Conservation (phyloP, 2,797 vertebrate species). For the Oreortyx pictus region DNA sequence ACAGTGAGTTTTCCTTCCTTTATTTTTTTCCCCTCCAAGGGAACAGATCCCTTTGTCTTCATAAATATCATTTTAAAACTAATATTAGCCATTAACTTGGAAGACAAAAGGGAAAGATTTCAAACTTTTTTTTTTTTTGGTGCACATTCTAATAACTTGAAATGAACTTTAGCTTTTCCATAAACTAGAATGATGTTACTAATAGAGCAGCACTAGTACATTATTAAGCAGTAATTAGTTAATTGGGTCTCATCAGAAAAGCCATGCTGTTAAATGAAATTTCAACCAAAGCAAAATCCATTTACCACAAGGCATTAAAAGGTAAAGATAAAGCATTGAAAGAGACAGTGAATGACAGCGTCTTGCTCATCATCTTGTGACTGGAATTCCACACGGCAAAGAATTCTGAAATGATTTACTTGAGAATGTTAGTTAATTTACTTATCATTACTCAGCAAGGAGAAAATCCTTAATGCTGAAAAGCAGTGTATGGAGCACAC, state of each 20-base stretch:
- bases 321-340: not conserved
- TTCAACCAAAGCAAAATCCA: constrained; percentile 5
- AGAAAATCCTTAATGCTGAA: not conserved
- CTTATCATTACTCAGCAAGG: not conserved
- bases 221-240: constrained; percentile 45
- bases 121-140: not conserved
- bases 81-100: not conserved
- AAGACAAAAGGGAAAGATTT: not conserved
- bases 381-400: not conserved
- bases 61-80: not conserved
- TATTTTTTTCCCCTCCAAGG: not conserved
- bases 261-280: not conserved
- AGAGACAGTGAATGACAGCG: not conserved
- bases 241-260: constrained; percentile 23
- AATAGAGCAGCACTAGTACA: not conserved
- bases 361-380: not conserved
- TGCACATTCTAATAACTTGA: not conserved
- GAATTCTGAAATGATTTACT: not conserved
- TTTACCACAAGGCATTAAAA: constrained; percentile 30
- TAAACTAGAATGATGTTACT: not conserved
- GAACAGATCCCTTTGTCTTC: not conserved
- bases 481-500: not conserved
- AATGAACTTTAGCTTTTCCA: not conserved
- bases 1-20: not conserved
- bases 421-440: not conserved